A percentile compares a stretch with the other conserved stretches of the same genome.
Conservation (phyloP, 2,113 vertebrate genomes). For the Poeciliopsis occidentalis region DNA sequence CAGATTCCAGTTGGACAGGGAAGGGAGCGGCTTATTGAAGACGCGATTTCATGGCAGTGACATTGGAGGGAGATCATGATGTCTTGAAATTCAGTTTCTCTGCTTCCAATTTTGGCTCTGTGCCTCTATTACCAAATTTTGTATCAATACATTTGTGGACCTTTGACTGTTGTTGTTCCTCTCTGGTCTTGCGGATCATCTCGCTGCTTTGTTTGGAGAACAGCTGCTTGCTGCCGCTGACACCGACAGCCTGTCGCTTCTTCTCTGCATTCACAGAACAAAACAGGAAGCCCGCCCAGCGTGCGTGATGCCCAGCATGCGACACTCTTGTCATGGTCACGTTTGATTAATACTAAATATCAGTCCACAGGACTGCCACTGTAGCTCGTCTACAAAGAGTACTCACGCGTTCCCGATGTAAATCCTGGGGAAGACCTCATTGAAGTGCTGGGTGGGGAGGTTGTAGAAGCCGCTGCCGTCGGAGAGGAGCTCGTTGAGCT, state of each 20-base stretch:
- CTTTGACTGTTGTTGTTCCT: no score
- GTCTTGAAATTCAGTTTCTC: neutral
- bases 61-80: neutral
- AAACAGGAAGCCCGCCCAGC: slow-evolving; percentile 16
- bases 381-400: neutral
- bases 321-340: slow-evolving; percentile 43
- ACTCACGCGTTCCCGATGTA: slow-evolving; percentile 97
- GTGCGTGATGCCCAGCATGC: slow-evolving; percentile 42
- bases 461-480: slow-evolving; percentile 92
- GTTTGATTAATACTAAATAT: slow-evolving; percentile 3
- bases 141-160: neutral
- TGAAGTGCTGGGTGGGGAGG: slow-evolving; percentile 92
- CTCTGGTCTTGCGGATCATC: neutral
- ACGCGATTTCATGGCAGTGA: slow-evolving; percentile 1
- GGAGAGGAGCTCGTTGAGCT: slow-evolving; percentile 92
- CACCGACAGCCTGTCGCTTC: slow-evolving; percentile 62
- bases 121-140: neutral
- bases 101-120: neutral
- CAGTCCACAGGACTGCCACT: neutral
- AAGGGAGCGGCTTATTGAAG: slow-evolving; percentile 31
- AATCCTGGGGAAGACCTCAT: slow-evolving; percentile 92
- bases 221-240: slow-evolving; percentile 25
- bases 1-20: slow-evolving; percentile 7
- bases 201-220: slow-evolving; percentile 7
- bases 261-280: slow-evolving; percentile 15